A percentile compares a stretch with the other conserved stretches of the same genome.
These are phyloP conservation scores for Momotus momota DNA, from an alignment of 2,797 vertebrate genomes.

Conservation along the genomic window DNA sequence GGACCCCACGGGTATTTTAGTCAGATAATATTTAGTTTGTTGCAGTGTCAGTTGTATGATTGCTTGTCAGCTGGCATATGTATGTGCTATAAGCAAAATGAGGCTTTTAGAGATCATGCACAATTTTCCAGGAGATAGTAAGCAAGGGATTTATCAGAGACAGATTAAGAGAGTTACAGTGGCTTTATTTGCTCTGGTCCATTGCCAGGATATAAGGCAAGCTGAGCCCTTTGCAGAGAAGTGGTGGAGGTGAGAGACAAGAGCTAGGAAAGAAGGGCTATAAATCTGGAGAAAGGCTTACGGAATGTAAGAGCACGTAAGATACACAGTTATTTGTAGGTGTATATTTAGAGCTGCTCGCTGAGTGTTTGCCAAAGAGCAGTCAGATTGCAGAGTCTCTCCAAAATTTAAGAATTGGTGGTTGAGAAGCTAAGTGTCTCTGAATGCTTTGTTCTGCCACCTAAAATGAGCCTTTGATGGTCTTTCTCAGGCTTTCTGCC, in stretches of 20 bases:
- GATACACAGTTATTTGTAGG: neutral
- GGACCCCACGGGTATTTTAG: slow-evolving; percentile 58
- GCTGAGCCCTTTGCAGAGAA: neutral
- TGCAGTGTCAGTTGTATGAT: slow-evolving; percentile 64
- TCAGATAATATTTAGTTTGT: slow-evolving; percentile 67
- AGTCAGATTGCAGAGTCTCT: neutral
- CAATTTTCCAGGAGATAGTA: slow-evolving; percentile 52
- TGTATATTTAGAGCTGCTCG: neutral
- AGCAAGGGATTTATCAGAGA: slow-evolving; percentile 60
- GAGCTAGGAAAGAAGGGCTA: neutral
- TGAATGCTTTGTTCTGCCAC: neutral
- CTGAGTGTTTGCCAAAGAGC: neutral
- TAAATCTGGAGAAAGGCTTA: neutral
- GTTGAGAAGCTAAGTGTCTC: neutral
- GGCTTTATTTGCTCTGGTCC: slow-evolving; percentile 54
- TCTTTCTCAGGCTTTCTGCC: neutral
- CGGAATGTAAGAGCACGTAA: rapidly evolving
- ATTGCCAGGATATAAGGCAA: slow-evolving; percentile 13
- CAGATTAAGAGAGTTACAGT: slow-evolving; percentile 51
- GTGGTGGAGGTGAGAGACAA: neutral
- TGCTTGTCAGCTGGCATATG: slow-evolving; percentile 70
- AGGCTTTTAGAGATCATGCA: slow-evolving; percentile 43
- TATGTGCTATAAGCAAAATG: slow-evolving; percentile 47
- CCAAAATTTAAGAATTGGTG: neutral
- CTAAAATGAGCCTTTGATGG: neutral